Conservation (phyloP, 2,888 invertebrate genomes). For the Temnothorax rugatulus region DNA sequence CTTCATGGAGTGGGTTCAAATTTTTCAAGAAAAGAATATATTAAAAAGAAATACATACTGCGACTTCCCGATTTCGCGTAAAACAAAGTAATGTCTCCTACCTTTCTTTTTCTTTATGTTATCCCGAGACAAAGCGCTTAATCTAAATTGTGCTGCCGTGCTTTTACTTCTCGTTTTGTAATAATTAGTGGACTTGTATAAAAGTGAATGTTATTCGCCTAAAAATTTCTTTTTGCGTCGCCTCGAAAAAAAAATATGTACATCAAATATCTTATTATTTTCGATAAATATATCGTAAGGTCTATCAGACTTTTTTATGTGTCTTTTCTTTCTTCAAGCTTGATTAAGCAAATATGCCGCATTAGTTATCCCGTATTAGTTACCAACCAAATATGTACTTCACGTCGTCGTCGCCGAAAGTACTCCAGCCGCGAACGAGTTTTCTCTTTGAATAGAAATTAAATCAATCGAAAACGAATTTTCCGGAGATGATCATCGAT, state of each 20-base stretch:
- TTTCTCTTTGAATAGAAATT: slow-evolving; percentile 8
- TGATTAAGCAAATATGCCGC: neutral
- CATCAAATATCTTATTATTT: slow-evolving; percentile 22
- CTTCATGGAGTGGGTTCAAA: slow-evolving; percentile 24
- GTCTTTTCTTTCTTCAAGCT: slow-evolving; percentile 30
- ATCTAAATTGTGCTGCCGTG: slow-evolving; percentile 58
- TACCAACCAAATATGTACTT: slow-evolving; percentile 36
- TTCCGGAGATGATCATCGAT: too few species aligned
- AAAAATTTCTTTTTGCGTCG: slow-evolving; percentile 37
- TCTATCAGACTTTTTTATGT: slow-evolving; percentile 18
- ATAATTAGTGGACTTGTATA: slow-evolving; percentile 54
- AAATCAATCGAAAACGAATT: too few species aligned
- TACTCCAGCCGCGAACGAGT: slow-evolving; percentile 14
- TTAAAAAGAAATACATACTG: slow-evolving; percentile 31
- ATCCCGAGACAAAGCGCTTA: slow-evolving; percentile 57
- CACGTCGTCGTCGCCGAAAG: slow-evolving; percentile 23
- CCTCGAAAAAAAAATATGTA: slow-evolving; percentile 18
- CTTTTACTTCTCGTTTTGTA: slow-evolving; percentile 56
- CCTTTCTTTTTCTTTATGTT: slow-evolving; percentile 43
- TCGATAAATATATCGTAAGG: slow-evolving; percentile 52
- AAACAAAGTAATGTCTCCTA: slow-evolving; percentile 16
- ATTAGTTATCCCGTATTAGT: slow-evolving; percentile 16
- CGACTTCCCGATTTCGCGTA: slow-evolving; percentile 29
- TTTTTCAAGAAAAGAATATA: slow-evolving; percentile 26
- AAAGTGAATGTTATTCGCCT: slow-evolving; percentile 38